Evolutionary conservation across 2,113 vertebrate genomes (phyloP).

Genomic region (Cyanocitta stelleri): DNA sequence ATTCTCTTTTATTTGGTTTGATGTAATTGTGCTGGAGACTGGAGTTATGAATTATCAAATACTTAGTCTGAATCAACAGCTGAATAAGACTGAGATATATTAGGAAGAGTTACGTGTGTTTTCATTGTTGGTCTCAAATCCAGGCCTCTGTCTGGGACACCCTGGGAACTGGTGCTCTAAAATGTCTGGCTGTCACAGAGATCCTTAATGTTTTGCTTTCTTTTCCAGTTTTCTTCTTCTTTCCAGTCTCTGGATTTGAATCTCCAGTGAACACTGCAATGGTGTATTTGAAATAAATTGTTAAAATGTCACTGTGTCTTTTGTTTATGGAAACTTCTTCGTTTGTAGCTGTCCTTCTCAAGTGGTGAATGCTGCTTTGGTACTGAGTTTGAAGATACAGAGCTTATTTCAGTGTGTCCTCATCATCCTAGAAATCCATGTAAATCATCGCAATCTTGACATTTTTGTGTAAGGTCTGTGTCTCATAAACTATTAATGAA

Average conservation of each 20-base stretch:
- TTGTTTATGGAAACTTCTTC: not conserved
- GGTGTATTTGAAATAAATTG: not conserved
- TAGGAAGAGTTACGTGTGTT: not conserved
- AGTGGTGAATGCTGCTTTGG: not conserved
- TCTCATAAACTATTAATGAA: not conserved
- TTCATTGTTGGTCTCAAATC: not conserved
- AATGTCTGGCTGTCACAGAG: not conserved
- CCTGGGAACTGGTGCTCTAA: not conserved
- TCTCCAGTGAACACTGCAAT: not conserved
- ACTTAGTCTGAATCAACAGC: not conserved
- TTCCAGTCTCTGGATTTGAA: not conserved
- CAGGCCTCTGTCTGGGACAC: not conserved
- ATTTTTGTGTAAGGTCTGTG: not conserved
- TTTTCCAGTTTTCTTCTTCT: not conserved
- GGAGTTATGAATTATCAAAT: not conserved
- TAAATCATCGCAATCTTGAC: not conserved
- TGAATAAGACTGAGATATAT: not conserved
- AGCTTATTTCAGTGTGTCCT: not conserved
- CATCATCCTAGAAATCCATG: not conserved
- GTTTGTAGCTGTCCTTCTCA: not conserved
- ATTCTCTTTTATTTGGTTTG: not conserved
- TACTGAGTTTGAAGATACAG: not conserved
- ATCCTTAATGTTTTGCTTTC: not conserved
- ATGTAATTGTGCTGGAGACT: not conserved
- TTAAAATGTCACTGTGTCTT: not conserved